Percentiles rank a stretch among this genome's conserved stretches.
These are phyloP conservation scores for Archivesica marissinica DNA, from an alignment of 1,140 invertebrate genomes.

Conservation along the genomic window DNA sequence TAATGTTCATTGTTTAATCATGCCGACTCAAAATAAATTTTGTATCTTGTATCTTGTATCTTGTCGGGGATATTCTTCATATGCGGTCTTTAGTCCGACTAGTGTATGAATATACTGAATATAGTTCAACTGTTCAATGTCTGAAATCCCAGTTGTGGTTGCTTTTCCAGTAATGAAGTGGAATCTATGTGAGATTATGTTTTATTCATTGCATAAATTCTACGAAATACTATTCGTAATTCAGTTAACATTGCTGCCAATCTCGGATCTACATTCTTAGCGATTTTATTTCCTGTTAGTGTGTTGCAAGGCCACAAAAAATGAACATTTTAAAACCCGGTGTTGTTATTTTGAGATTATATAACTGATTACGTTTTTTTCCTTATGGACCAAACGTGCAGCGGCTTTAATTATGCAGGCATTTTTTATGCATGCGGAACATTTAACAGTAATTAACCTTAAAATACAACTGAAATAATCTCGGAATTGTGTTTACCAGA, in stretches of 20 bases:
- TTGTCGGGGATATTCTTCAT: not conserved
- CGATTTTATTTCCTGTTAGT: constrained; percentile 13
- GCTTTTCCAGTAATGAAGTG: not conserved
- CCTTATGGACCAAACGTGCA: not conserved
- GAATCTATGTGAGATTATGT: not conserved
- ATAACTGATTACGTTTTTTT: not conserved
- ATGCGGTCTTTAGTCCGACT: not conserved
- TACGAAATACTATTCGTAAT: not conserved
- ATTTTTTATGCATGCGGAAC: not conserved
- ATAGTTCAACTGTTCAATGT: not conserved
- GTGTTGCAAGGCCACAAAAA: constrained; percentile 6
- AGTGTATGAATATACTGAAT: not conserved
- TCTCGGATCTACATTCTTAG: constrained; percentile 1
- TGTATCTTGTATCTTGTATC: too few species aligned
- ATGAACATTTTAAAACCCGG: not conserved
- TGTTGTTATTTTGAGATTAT: not conserved
- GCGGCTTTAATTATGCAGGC: not conserved
- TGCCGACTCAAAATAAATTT: too few species aligned
- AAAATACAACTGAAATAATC: not conserved
- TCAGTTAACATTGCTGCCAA: not conserved
- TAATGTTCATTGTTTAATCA: too few species aligned
- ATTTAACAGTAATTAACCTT: not conserved
- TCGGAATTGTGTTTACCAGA: not conserved
- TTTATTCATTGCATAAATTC: not conserved
- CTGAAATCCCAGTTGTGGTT: not conserved